These are phyloP conservation scores for Streptopelia turtur DNA, from an alignment of 2,797 vertebrate genomes.

Conservation along the genomic window DNA sequence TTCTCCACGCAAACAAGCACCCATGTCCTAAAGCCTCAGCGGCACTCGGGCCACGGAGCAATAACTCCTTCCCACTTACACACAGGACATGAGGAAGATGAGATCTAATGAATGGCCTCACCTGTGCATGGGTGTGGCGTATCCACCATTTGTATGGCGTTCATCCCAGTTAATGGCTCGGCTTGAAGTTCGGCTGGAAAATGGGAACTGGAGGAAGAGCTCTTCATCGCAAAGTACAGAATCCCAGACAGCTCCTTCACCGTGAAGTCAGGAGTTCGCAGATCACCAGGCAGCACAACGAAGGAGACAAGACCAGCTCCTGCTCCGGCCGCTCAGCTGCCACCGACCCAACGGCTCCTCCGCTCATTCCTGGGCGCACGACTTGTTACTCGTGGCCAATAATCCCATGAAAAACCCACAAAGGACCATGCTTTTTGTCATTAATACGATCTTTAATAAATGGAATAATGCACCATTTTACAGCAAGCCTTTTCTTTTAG, in stretches of 20 bases:
- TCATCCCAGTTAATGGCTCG: not conserved
- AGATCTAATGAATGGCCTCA: not conserved
- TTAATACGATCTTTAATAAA: slow-evolving; percentile 90
- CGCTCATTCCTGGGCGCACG: not conserved
- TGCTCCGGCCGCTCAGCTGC: not conserved
- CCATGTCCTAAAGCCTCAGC: not conserved
- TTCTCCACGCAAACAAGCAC: not conserved
- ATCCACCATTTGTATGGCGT: not conserved
- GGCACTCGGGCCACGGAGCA: not conserved
- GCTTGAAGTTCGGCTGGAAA: not conserved
- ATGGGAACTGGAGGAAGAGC: not conserved
- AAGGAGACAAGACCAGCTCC: not conserved
- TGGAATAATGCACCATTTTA: slow-evolving; percentile 88
- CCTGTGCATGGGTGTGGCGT: not conserved
- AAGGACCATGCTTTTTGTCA: slow-evolving; percentile 72
- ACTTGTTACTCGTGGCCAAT: not conserved
- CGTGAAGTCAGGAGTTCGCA: not conserved
- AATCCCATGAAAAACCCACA: slow-evolving; percentile 24
- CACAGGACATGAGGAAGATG: not conserved
- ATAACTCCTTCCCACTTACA: not conserved
- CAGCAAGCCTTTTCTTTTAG: slow-evolving; percentile 86
- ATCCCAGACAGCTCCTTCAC: not conserved
- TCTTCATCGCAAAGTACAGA: not conserved
- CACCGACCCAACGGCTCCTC: not conserved
- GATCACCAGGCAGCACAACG: not conserved